These are phyloP conservation scores for Rhinopomastus cyanomelas DNA, from an alignment of 2,113 vertebrate genomes.

Conservation along the genomic window DNA sequence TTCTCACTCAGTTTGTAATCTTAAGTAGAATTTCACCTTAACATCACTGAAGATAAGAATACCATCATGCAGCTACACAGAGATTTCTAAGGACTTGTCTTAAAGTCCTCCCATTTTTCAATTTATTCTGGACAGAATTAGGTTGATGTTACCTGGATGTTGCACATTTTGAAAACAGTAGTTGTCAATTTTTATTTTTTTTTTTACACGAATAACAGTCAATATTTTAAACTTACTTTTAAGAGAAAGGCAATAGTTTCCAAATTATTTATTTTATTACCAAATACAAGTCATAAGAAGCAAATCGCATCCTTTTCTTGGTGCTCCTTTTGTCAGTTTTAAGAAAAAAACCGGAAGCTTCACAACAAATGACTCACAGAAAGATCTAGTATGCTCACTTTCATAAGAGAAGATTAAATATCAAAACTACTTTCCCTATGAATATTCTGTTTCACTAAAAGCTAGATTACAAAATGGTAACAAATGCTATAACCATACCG, in stretches of 20 bases:
- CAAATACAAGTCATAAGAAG: not conserved
- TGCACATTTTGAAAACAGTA: not conserved
- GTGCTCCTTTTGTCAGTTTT: not conserved
- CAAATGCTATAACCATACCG: not conserved
- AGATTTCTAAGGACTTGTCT: not conserved
- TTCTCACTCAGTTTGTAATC: not conserved
- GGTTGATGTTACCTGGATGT: too few species aligned
- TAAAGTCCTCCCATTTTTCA: not conserved
- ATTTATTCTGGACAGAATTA: not conserved
- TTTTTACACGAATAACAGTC: not conserved
- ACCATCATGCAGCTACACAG: not conserved
- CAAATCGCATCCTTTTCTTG: not conserved
- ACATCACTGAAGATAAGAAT: not conserved
- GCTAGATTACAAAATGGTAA: not conserved
- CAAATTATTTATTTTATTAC: not conserved
- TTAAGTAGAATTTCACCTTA: not conserved
- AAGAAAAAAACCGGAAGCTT: not conserved
- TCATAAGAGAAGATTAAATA: slow-evolving; percentile 7
- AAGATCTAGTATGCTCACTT: not conserved
- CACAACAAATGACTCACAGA: not conserved
- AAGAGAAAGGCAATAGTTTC: not conserved
- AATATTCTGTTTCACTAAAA: not conserved
- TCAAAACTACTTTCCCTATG: not conserved
- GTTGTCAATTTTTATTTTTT: not conserved
- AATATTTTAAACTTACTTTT: not conserved